These are phyloP conservation scores for Vanacampus margaritifer DNA, from an alignment of 2,113 vertebrate genomes.

Conservation along the genomic window DNA sequence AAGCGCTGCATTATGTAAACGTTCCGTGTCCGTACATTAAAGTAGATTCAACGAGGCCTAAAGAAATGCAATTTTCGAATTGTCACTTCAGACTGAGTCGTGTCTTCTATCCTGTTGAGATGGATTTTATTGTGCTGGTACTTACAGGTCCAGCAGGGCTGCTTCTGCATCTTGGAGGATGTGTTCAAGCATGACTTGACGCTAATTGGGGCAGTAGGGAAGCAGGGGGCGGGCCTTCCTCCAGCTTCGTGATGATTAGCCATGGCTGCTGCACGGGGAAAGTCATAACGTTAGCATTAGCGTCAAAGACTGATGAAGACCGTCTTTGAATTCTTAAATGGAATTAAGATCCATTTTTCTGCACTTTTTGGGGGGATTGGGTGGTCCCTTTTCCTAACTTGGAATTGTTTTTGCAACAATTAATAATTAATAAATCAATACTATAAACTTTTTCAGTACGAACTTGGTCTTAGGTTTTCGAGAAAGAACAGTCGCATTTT, in stretches of 20 bases:
- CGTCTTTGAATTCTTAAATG: no score
- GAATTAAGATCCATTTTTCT: no score
- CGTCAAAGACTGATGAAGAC: no score
- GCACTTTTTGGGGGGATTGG: no score
- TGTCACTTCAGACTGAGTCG: background rate
- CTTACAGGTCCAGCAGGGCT: slow-evolving; percentile 55
- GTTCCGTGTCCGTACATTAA: background rate
- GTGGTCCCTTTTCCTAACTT: no score
- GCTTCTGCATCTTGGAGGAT: slow-evolving; percentile 39
- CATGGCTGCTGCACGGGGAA: slow-evolving; percentile 45
- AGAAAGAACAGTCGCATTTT: no score
- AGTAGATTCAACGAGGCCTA: background rate
- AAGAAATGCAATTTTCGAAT: background rate
- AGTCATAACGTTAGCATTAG: slow-evolving; percentile 17
- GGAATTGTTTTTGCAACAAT: no score
- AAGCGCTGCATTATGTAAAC: slow-evolving; percentile 16
- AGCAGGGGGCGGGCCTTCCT: slow-evolving; percentile 37
- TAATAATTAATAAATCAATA: no score
- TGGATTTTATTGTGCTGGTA: slow-evolving; percentile 21
- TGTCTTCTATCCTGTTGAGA: background rate
- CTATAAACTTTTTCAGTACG: no score
- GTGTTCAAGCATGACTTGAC: slow-evolving; percentile 27
- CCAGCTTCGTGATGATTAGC: slow-evolving; percentile 50
- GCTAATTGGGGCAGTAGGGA: slow-evolving; percentile 34
- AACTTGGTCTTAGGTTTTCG: no score